Evolutionary conservation across 35 echinoderm and acorn worm genomes (phyloP).

Genomic region (Hemicentrotus pulcherrimus): DNA sequence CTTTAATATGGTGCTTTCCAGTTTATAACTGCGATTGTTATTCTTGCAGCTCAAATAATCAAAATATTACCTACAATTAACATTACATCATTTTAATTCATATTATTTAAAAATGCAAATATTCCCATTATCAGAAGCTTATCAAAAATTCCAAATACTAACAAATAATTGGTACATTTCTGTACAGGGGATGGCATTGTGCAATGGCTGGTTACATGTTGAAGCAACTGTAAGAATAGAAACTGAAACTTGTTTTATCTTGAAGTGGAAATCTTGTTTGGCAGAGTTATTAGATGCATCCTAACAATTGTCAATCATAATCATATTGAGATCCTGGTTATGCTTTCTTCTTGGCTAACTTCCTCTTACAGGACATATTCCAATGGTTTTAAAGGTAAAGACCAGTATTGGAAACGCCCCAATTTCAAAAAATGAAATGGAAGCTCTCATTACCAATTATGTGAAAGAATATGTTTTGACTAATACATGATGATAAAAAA

Average conservation of each 20-base stretch:
- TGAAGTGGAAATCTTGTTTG: not conserved
- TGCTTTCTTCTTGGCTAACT: not conserved
- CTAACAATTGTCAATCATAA: constrained; percentile 13
- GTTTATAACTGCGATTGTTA: too few species aligned
- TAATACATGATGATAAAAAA: too few species aligned
- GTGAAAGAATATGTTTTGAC: too few species aligned
- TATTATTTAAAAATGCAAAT: too few species aligned
- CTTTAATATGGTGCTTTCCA: too few species aligned
- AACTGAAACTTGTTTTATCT: not conserved
- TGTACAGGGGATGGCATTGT: not conserved
- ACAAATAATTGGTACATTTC: not conserved
- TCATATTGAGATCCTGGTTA: not conserved
- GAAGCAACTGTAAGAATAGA: not conserved
- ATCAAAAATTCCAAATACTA: not conserved
- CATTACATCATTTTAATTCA: too few species aligned
- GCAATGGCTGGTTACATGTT: not conserved
- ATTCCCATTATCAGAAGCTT: not conserved
- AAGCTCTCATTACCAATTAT: too few species aligned
- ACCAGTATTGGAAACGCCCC: too few species aligned
- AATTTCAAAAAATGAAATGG: too few species aligned
- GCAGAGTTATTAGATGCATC: not conserved
- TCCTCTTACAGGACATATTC: not conserved
- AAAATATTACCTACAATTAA: too few species aligned
- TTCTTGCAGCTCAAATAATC: too few species aligned
- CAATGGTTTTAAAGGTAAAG: not conserved